phyloP scores from a whole-genome alignment of 2,113 vertebrate genomes.

The Indicator maculatus region DNA sequence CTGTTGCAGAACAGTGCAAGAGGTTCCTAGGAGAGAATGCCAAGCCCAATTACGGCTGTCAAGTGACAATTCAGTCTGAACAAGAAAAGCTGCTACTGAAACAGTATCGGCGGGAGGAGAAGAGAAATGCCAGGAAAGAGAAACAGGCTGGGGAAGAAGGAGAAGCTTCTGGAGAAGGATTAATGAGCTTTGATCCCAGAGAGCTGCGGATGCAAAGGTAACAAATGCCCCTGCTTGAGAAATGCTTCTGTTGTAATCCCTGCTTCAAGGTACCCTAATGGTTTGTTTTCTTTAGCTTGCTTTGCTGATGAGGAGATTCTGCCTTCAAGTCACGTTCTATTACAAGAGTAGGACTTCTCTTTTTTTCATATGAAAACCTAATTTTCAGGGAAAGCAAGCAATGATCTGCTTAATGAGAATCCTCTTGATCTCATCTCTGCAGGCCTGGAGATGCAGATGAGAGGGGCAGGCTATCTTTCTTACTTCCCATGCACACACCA shows the following conservation, averaged over 20 bases:
- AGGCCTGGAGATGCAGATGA: conserved; percentile 76
- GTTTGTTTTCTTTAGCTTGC: conserved; percentile 48
- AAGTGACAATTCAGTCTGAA: conserved; percentile 96
- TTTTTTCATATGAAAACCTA: conserved; percentile 70
- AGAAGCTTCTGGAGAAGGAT: conserved; percentile 79
- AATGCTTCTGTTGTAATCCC: conserved; percentile 51
- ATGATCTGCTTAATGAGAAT: conserved; percentile 85
- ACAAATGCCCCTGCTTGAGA: conserved; percentile 50
- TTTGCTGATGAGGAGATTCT: conserved; percentile 47
- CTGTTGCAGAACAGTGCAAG: conserved; percentile 75
- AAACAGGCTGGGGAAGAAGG: conserved; percentile 85
- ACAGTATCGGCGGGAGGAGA: conserved; percentile 91
- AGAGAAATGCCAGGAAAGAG: conserved; percentile 86
- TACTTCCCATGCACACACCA: not conserved
- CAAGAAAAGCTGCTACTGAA: conserved; percentile 94
- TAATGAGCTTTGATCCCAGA: conserved; percentile 87
- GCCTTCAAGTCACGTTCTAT: conserved; percentile 58
- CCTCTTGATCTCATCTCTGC: conserved; percentile 67
- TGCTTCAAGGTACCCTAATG: conserved; percentile 22
- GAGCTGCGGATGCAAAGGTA: conserved; percentile 92
- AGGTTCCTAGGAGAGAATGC: conserved; percentile 79
- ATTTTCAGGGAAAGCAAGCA: conserved; percentile 75
- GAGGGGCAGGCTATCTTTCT: conserved; percentile 70
- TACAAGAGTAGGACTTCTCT: conserved; percentile 52
- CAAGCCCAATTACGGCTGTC: conserved; percentile 90